A percentile compares a stretch with the other conserved stretches of the same genome.
Conservation (phyloP, 2,113 vertebrate genomes). For the Heterocephalus glaber region DNA sequence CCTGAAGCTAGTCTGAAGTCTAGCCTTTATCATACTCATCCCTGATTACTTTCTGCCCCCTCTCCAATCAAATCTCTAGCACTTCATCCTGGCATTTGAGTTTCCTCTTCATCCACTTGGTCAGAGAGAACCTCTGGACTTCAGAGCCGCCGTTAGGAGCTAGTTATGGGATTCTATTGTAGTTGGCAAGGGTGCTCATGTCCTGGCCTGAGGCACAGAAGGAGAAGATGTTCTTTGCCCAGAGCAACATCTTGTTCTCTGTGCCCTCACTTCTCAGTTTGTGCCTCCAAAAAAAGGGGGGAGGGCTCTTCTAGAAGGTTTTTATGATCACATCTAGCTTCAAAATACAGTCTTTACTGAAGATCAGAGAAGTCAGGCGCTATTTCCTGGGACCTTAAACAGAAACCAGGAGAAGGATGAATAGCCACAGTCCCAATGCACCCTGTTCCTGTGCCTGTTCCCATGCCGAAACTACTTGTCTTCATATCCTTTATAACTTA, state of each 20-base stretch:
- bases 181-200: neutral
- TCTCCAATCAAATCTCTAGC: neutral
- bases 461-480: conserved; percentile 50
- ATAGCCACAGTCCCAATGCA: neutral
- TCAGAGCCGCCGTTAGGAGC: conserved; percentile 33
- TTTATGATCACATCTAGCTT: conserved; percentile 52
- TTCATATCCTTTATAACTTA: conserved; percentile 8
- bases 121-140: conserved; percentile 11
- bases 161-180: conserved; percentile 10
- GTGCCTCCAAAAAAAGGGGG: conserved; percentile 28
- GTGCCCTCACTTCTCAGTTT: conserved; percentile 47
- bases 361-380: conserved; percentile 34
- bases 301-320: neutral
- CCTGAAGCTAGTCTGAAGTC: conserved; percentile 25
- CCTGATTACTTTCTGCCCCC: conserved; percentile 2
- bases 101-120: neutral
- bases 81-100: neutral
- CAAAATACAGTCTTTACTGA: conserved; percentile 51
- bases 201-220: conserved; percentile 22
- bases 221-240: conserved; percentile 48
- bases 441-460: neutral
- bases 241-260: conserved; percentile 39
- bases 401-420: conserved; percentile 50
- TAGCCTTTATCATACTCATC: neutral
- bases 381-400: conserved; percentile 35